phyloP scores from a whole-genome alignment of 2,888 invertebrate species.

The Fragum fragum region DNA sequence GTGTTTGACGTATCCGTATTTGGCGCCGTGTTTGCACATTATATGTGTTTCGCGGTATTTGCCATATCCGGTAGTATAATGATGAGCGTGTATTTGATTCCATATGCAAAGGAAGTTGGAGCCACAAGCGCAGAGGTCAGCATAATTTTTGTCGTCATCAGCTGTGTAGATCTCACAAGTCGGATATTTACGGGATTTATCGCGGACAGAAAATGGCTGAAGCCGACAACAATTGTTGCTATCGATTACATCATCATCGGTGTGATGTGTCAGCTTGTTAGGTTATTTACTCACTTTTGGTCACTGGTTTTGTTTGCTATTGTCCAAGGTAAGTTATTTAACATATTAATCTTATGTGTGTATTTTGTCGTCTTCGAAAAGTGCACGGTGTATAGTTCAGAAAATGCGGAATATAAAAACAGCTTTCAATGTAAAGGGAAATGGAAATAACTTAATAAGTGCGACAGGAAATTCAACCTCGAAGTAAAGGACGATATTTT shows the following conservation, averaged over 20 bases:
- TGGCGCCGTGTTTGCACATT: slow-evolving; percentile 32
- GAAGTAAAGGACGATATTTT: too few relatives aligned
- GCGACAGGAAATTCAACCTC: too few relatives aligned
- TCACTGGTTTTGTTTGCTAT: slow-evolving; percentile 35
- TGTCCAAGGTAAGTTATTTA: slow-evolving; percentile 30
- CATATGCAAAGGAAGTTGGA: slow-evolving; percentile 40
- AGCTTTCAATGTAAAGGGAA: too few relatives aligned
- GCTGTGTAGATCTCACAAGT: slow-evolving; percentile 24
- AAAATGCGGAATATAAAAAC: too few relatives aligned
- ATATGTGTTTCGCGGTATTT: slow-evolving; percentile 18
- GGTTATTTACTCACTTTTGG: slow-evolving; percentile 37
- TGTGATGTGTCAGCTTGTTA: background rate
- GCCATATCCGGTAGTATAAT: slow-evolving; percentile 25
- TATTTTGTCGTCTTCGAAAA: too few relatives aligned
- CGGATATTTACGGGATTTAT: slow-evolving; percentile 23
- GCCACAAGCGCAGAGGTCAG: slow-evolving; percentile 13
- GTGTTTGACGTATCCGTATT: slow-evolving; percentile 37
- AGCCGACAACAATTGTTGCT: slow-evolving; percentile 37
- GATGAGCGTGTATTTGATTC: slow-evolving; percentile 28
- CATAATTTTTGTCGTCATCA: slow-evolving; percentile 29
- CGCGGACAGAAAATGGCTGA: slow-evolving; percentile 35
- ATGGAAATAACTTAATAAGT: too few relatives aligned
- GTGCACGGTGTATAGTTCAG: too few relatives aligned
- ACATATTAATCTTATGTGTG: too few relatives aligned
- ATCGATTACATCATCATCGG: slow-evolving; percentile 20